Percentiles rank a stretch among this genome's conserved stretches.
These are phyloP conservation scores for Drosophila melanica DNA, from an alignment of 1,140 invertebrate genomes.

Conservation along the genomic window DNA sequence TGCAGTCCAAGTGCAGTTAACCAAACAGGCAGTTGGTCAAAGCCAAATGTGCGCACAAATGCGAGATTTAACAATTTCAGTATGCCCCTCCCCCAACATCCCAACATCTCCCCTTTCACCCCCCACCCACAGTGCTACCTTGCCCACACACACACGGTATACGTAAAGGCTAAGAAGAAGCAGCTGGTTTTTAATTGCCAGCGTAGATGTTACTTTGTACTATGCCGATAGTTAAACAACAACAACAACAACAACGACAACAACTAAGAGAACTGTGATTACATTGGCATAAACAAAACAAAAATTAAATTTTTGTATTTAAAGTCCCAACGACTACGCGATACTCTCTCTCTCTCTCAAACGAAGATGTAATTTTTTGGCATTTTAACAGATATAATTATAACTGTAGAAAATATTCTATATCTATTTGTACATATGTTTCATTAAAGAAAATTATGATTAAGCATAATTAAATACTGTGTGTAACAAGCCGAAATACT, in stretches of 20 bases:
- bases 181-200: background rate
- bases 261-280: no score
- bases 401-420: no score
- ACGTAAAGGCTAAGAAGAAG: background rate
- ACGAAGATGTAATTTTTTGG: no score
- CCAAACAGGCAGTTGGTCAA: conserved; percentile 25
- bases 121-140: background rate
- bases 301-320: no score
- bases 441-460: no score
- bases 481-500: no score
- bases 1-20: conserved; percentile 28
- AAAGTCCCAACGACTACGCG: background rate
- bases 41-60: conserved; percentile 4
- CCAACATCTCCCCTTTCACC: no score
- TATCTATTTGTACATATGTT: no score
- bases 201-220: background rate
- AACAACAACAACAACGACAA: background rate
- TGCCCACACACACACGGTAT: background rate
- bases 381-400: no score
- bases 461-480: no score
- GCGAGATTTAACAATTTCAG: conserved; percentile 12
- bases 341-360: no score
- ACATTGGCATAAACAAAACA: no score
- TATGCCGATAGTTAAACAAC: background rate
- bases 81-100: background rate